These are phyloP conservation scores for Taenaris catops DNA, from an alignment of 2,888 invertebrate genomes.

Conservation along the genomic window DNA sequence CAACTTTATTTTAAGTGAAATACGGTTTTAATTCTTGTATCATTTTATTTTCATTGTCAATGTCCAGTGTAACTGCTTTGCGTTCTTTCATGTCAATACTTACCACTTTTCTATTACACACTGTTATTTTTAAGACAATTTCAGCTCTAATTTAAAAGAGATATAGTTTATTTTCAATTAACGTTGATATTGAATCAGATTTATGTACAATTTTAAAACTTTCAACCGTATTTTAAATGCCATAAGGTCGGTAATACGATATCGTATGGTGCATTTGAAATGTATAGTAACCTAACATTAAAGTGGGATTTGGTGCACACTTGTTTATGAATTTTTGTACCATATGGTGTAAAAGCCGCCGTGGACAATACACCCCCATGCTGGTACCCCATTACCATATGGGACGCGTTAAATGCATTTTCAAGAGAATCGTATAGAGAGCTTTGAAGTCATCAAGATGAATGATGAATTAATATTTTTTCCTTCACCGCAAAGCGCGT, in stretches of 20 bases:
- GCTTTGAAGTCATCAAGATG: conserved; percentile 18
- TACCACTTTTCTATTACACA: conserved; percentile 36
- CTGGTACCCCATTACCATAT: conserved; percentile 65
- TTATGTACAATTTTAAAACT: conserved; percentile 1
- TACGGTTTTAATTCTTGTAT: conserved; percentile 26
- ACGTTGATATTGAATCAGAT: conserved; percentile 7
- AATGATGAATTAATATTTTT: conserved; percentile 13
- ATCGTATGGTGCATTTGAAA: conserved; percentile 29
- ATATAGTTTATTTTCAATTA: conserved; percentile 29
- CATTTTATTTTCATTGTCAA: conserved; percentile 35
- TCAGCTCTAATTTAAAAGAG: conserved; percentile 18
- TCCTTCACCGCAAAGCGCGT: no score
- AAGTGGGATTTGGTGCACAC: conserved; percentile 64
- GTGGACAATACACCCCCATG: conserved; percentile 70
- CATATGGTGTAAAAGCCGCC: conserved; percentile 77
- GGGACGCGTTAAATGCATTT: conserved; percentile 72
- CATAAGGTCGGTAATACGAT: conserved; percentile 28
- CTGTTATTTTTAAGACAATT: conserved; percentile 20
- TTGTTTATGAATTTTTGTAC: conserved; percentile 73
- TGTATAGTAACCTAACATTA: conserved; percentile 52
- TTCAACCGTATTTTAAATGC: no score
- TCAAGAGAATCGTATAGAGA: conserved; percentile 67
- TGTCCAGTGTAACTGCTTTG: conserved; percentile 44
- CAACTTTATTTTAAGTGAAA: conserved; percentile 26
- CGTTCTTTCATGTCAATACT: conserved; percentile 44